A percentile compares a stretch with the other conserved stretches of the same genome.
Evolutionary conservation across 2,113 vertebrate species (phyloP).

Genomic region (Cranoglanis bouderius): DNA sequence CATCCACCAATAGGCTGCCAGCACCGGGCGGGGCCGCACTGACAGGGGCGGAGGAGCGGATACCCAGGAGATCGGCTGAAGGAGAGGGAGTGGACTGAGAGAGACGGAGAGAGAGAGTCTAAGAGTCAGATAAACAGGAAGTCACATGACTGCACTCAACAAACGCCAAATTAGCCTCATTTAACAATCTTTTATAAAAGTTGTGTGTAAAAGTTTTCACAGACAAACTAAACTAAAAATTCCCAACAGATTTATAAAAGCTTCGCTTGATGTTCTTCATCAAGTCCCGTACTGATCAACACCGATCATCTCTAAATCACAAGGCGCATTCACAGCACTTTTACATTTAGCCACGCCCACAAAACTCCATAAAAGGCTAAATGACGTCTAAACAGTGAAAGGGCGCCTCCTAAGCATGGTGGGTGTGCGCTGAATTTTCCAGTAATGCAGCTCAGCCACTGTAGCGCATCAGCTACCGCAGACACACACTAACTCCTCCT

Average conservation of each 20-base stretch:
- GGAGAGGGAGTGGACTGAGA: conserved; percentile 88
- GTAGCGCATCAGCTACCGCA: neutral
- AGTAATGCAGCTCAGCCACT: neutral
- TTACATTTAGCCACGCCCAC: neutral
- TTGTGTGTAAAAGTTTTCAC: too few species aligned
- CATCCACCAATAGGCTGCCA: conserved; percentile 86
- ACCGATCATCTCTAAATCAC: neutral
- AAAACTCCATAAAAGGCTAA: neutral
- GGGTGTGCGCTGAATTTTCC: neutral
- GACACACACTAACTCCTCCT: neutral
- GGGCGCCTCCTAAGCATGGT: too few species aligned
- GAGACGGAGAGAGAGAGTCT: conserved; percentile 4
- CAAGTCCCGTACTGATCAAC: neutral
- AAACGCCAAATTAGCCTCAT: neutral
- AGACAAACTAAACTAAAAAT: too few species aligned
- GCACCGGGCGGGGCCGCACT: conserved; percentile 64
- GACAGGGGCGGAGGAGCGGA: conserved; percentile 76
- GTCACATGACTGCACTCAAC: neutral
- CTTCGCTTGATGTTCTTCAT: neutral
- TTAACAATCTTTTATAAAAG: too few species aligned
- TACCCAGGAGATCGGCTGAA: conserved; percentile 86
- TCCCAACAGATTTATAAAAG: neutral
- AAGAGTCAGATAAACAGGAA: neutral
- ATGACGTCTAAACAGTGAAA: neutral
- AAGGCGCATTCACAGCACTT: neutral